Evolutionary conservation across 2,888 invertebrate species (phyloP), one percentile per base, ranked within the genome.

Genomic region (Carabus problematicus): DNA sequence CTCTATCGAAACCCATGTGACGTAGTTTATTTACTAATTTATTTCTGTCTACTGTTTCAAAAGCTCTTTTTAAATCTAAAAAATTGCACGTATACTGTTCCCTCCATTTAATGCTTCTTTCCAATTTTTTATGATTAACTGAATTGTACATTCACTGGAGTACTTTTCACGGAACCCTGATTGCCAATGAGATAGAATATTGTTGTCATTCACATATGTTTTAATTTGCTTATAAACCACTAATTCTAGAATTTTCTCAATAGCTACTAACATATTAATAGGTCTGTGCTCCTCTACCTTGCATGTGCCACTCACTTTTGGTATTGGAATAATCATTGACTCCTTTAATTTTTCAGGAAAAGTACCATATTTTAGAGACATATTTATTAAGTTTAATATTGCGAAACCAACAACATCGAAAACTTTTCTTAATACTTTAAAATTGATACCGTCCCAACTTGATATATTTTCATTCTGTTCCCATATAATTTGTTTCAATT

Each of bases 191-290:
- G 29, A 40, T 11, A 72, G 16, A 14, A 73, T 39, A 11, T 60
- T 62, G 42, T 72, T 72, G 6, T 58, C 39, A 11, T 67, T 39
- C n/a, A 72, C 29, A 59, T 71, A 68, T 40, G 64, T 29, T 54
- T 14, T 14, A 14, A 54, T 14, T 18, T 54, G 18, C n/a, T 54
- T 47, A 19, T 72, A 43, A 45, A 52, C 70, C 14, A 64, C 56
- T 11, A 40, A n/a, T 40, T 71, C 68, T 54, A 71, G n/a, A 47
- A 71, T 55, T 71, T 71, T 71, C 39, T 70, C 71, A 63, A 56
- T 66, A n/a, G 69, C 58, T 18, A 70, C 63, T 42, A 60, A 52
- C 12, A 70, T 67, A 45, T 71, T 72, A 49, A 72, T 67, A n/a
- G 71, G 72, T 45, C 64, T 71, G 54, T 16, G 56, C 42, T 18